Evolutionary conservation across 2,797 vertebrate genomes (phyloP), one percentile per base, ranked within the genome.

Genomic region (Ctenopoma multispine): DNA sequence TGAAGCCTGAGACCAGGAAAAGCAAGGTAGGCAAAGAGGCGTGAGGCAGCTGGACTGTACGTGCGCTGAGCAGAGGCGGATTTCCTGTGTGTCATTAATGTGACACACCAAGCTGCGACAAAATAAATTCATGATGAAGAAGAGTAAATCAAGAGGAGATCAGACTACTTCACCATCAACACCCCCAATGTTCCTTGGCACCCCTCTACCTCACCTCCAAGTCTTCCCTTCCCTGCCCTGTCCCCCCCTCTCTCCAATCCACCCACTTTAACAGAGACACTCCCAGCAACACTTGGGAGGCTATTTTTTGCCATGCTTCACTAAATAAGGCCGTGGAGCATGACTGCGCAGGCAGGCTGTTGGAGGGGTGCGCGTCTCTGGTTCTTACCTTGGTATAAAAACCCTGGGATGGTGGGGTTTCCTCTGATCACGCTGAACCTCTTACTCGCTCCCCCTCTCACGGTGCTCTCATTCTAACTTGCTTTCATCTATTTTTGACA

Each of bases 291-390:
- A 95, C 95, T 95, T 95, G 91, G 91, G 88, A 87, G 94, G 94
- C 96, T 98, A 97, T 99, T 98, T 98, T 97, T 97, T 96, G 95
- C 95, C 93, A 88, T 89, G 94, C 94, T 94, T 97, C 96, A 96
- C 97, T 99, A 98, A 98, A 99, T 98, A 98, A 96, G 97, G 97
- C 94, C 91, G 96, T 95, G 94, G 93, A 94, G 93, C 81, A 91
- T 79, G 93, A 91, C 93, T 71, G 60, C 38, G 66, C 40, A 43
- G 80, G 88, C 55, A 55, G 79, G 83, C 84, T 63, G 90, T 84
- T 38, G 77, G 66, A 54, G 82, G 83, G 79, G 81, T 54, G 80
- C 87, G 67, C 85, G 89, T 90, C 90, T 93, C 83, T 82, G 87
- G 91, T 93, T 92, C 94, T 94, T 95, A 93, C 90, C 93, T 86